phyloP scores from a whole-genome alignment of 2,888 invertebrate genomes.

The Plebejus anna region DNA sequence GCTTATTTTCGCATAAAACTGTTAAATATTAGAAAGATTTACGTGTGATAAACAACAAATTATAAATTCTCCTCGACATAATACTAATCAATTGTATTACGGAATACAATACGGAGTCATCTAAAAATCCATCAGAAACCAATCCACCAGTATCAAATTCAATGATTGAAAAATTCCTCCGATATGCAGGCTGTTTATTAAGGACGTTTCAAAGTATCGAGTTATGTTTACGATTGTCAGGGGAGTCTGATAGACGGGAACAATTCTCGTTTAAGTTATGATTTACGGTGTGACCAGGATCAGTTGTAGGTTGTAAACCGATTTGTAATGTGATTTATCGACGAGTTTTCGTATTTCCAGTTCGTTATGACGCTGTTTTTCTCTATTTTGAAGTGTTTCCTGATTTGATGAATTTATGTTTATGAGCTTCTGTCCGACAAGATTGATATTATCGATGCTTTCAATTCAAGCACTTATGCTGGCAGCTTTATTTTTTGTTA shows the following conservation, averaged over 20 bases:
- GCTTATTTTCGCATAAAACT: neutral
- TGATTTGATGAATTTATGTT: conserved; percentile 20
- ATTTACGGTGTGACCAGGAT: conserved; percentile 64
- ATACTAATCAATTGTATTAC: neutral
- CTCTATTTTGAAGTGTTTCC: conserved; percentile 1
- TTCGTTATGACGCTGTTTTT: conserved; percentile 21
- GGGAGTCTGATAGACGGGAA: conserved; percentile 38
- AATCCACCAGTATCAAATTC: conserved; percentile 5
- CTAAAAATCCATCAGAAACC: conserved; percentile 15
- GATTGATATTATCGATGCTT: neutral
- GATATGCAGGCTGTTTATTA: conserved; percentile 22
- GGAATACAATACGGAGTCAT: conserved; percentile 8
- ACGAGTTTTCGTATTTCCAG: conserved; percentile 55
- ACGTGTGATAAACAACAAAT: neutral
- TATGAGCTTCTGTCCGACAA: conserved; percentile 5
- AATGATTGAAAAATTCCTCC: conserved; percentile 16
- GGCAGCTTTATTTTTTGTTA: neutral
- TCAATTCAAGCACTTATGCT: neutral
- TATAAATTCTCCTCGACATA: neutral
- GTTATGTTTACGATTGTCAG: conserved; percentile 24
- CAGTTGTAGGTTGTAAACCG: conserved; percentile 64
- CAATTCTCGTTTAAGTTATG: conserved; percentile 61
- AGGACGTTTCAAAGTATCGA: conserved; percentile 13
- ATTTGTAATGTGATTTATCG: conserved; percentile 75
- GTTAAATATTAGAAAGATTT: neutral